Percentiles rank a stretch among this genome's conserved stretches.
phyloP scores from a whole-genome alignment of 2,888 invertebrate species.

The Habroteleia sp. region DNA sequence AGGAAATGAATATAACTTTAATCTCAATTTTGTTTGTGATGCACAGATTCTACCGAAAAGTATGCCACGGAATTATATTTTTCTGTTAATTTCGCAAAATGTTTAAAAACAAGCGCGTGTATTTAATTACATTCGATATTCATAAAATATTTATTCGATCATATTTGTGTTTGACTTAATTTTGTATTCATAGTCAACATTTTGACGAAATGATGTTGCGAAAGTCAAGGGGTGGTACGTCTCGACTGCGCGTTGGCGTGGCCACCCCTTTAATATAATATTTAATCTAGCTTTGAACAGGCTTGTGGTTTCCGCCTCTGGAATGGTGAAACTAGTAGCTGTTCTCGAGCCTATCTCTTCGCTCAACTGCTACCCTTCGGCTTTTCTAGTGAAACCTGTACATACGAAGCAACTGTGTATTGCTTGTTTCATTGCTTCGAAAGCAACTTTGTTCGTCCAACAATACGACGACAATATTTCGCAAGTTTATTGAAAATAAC shows the following conservation, averaged over 20 bases:
- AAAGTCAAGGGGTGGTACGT: slow-evolving; percentile 46
- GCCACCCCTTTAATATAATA: slow-evolving; percentile 81
- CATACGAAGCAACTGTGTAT: slow-evolving; percentile 56
- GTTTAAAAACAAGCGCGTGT: too few species aligned
- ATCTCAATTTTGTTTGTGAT: slow-evolving; percentile 16
- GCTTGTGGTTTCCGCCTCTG: slow-evolving; percentile 80
- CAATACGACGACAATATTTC: slow-evolving; percentile 64
- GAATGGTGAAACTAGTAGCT: slow-evolving; percentile 72
- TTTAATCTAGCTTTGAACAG: slow-evolving; percentile 82
- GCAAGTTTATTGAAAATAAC: slow-evolving; percentile 58
- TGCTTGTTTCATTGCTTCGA: slow-evolving; percentile 51
- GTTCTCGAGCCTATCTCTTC: slow-evolving; percentile 71
- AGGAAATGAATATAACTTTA: slow-evolving; percentile 13
- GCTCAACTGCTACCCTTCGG: slow-evolving; percentile 62
- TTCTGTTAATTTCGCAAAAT: too few species aligned
- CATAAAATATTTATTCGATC: slow-evolving; percentile 39
- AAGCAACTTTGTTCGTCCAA: slow-evolving; percentile 63
- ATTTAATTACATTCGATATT: slow-evolving; percentile 3
- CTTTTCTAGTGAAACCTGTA: slow-evolving; percentile 53
- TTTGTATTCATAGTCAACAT: slow-evolving; percentile 54
- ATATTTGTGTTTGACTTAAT: slow-evolving; percentile 45
- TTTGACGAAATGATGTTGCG: slow-evolving; percentile 47
- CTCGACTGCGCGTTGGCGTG: slow-evolving; percentile 73
- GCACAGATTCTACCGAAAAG: background rate
- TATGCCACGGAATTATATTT: too few species aligned